Evolutionary conservation across 2,888 invertebrate species (phyloP).

Genomic region (Acronicta psi): DNA sequence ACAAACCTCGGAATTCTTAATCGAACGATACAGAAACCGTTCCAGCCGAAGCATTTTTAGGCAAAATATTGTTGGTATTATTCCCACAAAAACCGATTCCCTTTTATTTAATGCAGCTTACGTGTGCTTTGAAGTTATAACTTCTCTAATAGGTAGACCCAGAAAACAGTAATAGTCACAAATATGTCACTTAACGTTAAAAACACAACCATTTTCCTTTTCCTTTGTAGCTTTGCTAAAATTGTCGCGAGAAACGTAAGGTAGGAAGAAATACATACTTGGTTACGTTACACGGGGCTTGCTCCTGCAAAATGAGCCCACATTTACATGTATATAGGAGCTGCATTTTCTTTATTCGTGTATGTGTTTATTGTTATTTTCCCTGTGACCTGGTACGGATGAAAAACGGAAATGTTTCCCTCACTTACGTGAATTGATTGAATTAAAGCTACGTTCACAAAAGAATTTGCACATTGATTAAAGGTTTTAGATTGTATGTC

Average conservation of each 20-base stretch:
- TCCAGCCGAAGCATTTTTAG: not conserved
- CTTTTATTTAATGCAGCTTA: not conserved
- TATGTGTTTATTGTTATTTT: conserved; percentile 1
- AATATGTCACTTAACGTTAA: conserved; percentile 16
- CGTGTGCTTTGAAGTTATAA: not conserved
- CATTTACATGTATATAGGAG: conserved; percentile 16
- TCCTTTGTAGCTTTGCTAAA: conserved; percentile 8
- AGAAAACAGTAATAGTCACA: conserved; percentile 10
- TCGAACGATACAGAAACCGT: not conserved
- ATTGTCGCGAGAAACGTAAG: conserved; percentile 9
- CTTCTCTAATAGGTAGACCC: conserved; percentile 2
- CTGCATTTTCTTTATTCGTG: conserved; percentile 10
- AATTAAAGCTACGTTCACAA: no score
- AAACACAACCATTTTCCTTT: conserved; percentile 15
- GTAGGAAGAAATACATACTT: conserved; percentile 16
- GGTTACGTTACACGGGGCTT: conserved; percentile 5
- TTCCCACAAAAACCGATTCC: not conserved
- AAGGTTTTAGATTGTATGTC: no score
- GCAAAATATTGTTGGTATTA: not conserved
- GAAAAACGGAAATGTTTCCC: not conserved
- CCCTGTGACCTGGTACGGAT: not conserved
- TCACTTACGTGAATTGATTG: not conserved
- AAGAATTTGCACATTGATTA: no score
- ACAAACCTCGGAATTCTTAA: no score
- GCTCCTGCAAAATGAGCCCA: conserved; percentile 1